These are phyloP conservation scores for Drosophila lutescens DNA, from an alignment of 2,888 invertebrate genomes.

Conservation along the genomic window DNA sequence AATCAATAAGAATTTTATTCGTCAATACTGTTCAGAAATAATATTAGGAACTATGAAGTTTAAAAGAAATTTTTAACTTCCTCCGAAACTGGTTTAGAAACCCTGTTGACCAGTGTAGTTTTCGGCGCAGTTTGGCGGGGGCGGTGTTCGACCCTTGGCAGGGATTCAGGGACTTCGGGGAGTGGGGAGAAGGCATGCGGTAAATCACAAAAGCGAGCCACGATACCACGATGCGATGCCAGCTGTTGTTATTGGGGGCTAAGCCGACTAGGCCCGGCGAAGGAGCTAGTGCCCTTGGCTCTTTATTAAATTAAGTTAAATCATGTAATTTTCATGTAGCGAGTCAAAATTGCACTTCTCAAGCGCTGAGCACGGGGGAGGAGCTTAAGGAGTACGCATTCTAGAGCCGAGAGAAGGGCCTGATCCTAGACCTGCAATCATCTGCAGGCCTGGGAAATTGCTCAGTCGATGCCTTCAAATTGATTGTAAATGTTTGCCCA, in stretches of 20 bases:
- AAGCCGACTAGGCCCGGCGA: neutral
- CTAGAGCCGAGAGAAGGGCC: slow-evolving; percentile 6
- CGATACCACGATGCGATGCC: slow-evolving; percentile 54
- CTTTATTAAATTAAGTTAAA: slow-evolving; percentile 79
- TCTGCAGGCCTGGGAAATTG: slow-evolving; percentile 61
- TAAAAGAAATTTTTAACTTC: no score
- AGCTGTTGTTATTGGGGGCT: slow-evolving; percentile 9
- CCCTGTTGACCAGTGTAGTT: slow-evolving; percentile 39
- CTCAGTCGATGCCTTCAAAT: slow-evolving; percentile 53
- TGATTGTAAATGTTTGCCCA: slow-evolving; percentile 73
- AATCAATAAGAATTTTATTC: no score
- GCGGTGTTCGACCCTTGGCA: slow-evolving; percentile 31
- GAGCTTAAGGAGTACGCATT: neutral
- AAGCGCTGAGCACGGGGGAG: slow-evolving; percentile 44
- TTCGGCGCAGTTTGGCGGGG: slow-evolving; percentile 23
- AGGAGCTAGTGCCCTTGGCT: slow-evolving; percentile 68
- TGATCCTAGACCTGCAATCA: slow-evolving; percentile 51
- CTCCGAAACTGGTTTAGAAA: no score
- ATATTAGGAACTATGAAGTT: no score
- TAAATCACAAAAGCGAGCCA: slow-evolving; percentile 76
- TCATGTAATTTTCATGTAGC: slow-evolving; percentile 78
- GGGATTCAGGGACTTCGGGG: neutral
- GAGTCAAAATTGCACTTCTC: slow-evolving; percentile 78
- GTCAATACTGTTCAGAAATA: no score
- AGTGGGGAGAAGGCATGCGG: slow-evolving; percentile 56